phyloP scores from a whole-genome alignment of 2,113 vertebrate species.

The Tympanuchus pallidicinctus region DNA sequence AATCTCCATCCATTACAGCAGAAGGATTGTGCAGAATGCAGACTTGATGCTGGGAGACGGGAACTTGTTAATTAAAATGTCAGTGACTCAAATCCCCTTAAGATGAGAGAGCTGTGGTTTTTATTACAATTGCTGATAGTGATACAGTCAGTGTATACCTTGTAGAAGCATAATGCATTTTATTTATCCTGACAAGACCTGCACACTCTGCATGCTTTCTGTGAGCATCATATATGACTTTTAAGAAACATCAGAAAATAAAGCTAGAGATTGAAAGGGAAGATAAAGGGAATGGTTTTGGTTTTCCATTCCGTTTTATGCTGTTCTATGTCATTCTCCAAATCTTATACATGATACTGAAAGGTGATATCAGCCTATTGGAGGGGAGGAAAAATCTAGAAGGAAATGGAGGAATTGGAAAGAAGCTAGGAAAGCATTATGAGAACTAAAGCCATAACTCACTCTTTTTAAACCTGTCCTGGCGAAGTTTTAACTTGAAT shows the following conservation, averaged over 20 bases:
- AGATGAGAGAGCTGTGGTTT: constrained; percentile 38
- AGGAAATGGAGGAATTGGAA: background rate
- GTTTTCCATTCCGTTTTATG: background rate
- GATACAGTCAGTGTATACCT: background rate
- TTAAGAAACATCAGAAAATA: background rate
- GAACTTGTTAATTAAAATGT: constrained; percentile 60
- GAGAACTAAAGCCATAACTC: too few relatives aligned
- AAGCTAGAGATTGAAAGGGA: background rate
- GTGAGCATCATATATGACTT: background rate
- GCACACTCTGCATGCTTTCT: background rate
- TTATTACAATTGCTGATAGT: constrained; percentile 10
- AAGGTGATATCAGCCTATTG: background rate
- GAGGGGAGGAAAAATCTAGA: background rate
- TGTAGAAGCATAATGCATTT: background rate
- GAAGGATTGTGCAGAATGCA: background rate
- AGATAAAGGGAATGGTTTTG: background rate
- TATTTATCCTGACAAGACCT: background rate
- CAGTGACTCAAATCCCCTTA: constrained; percentile 40
- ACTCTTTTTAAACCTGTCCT: background rate
- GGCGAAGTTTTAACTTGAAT: background rate
- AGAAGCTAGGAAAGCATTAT: background rate
- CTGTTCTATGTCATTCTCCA: rapidly evolving
- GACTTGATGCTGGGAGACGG: background rate
- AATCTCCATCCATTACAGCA: background rate
- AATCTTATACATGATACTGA: background rate